These are phyloP conservation scores for Metopia argyrocephala DNA, from an alignment of 2,888 invertebrate species.

Conservation along the genomic window DNA sequence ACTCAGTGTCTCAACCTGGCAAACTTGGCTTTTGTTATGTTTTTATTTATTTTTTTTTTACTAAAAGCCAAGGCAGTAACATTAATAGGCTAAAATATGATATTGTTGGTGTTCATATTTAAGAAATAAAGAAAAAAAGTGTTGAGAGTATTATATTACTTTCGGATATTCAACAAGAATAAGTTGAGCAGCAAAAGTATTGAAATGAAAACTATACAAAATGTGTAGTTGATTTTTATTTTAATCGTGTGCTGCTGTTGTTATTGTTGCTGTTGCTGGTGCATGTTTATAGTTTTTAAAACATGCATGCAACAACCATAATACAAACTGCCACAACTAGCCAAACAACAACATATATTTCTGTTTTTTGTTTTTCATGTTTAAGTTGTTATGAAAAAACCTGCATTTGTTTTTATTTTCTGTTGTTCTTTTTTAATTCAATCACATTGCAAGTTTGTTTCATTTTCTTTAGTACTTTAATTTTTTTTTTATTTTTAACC, in stretches of 20 bases:
- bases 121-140: slow-evolving; percentile 26
- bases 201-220: slow-evolving; percentile 41
- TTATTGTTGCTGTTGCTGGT: slow-evolving; percentile 7
- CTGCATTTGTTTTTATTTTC: slow-evolving; percentile 24
- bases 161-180: slow-evolving; percentile 48
- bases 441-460: background rate
- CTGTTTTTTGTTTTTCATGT: background rate
- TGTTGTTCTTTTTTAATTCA: background rate
- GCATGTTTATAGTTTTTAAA: slow-evolving; percentile 35
- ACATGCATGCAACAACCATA: slow-evolving; percentile 33
- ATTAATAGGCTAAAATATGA: too few species aligned
- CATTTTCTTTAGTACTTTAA: background rate
- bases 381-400: slow-evolving; percentile 3
- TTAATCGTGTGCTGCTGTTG: slow-evolving; percentile 19
- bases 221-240: slow-evolving; percentile 67
- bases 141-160: slow-evolving; percentile 58
- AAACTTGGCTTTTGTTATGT: too few species aligned
- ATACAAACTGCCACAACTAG: too few species aligned
- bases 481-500: slow-evolving; percentile 9
- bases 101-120: background rate
- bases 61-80: too few species aligned
- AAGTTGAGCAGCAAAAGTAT: slow-evolving; percentile 29
- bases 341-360: slow-evolving; percentile 2
- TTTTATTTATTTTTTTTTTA: too few species aligned
- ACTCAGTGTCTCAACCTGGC: too few species aligned